Base-by-base conservation (phyloP, 2,113 vertebrate genomes). In the Pteropus alecto region DNA sequence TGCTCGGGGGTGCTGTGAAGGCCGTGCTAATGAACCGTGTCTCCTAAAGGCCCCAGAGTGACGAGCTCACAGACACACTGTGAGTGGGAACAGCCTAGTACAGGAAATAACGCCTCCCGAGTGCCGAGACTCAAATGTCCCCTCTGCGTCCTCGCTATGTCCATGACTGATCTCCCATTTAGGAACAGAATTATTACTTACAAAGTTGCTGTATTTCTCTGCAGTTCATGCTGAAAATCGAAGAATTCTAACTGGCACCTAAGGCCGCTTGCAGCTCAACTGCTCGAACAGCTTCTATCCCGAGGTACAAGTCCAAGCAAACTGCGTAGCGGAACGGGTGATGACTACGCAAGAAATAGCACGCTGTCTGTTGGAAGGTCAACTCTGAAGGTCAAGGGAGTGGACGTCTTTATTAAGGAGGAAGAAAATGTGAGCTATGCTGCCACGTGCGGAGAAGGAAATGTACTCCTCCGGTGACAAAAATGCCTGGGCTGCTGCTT, bases 381-480 rank as follows among this genome's bases (percentile, higher is more conserved):
- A 51, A 43, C 33, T 67, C 35, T 10, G 82, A 97, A 96, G 95
- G 94, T 90, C 97, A 95, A 51, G 67, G 87, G 94, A 88, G 85
- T 22, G 85, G 54, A 93, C 81, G 61, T 71, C 77, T 77, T 93
- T 76, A 78, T 89, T 82, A 77, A 85, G 84, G 56, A 94, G 81
- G 71, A 30, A 63, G 51, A 60, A 87, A 94, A 95, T 98, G 95
- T 21, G 88, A 96, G 71, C 48, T 94, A 96, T 96, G 95, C 67
- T 15, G 41, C 93, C 92, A 2, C 54, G 93, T n/a, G 65, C 48
- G 19, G 33, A 30, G 74, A 58, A 82, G 94, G 85, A 82, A 86
- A 88, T 87, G 61, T 13, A 85, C 97, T 95, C 93, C 96, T 95
- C 96, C 94, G 96, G 51, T 46, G 85, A 67, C 85, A 97, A 94